Evolutionary conservation across 2,888 invertebrate species (phyloP), one percentile per base, ranked within the genome.

Genomic region (Cheilosia grossa): DNA sequence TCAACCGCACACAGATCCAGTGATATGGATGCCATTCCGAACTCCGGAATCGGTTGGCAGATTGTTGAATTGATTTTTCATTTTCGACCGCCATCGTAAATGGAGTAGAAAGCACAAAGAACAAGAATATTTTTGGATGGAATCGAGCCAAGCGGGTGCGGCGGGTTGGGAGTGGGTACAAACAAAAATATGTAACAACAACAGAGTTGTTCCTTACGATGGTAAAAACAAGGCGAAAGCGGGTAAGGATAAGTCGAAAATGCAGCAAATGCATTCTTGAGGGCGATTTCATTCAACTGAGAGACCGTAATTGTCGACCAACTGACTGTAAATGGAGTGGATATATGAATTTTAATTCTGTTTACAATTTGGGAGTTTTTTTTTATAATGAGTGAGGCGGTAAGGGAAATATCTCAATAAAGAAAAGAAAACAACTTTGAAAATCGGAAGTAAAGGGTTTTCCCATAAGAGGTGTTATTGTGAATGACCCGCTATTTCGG

Each of bases 21-120:
- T 37, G 66, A 75, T 75, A 58, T 21, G 24, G 47, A 37, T 37
- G 53, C 53, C 51, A 21, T 47, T 64, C 21, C 21, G 54, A 33
- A 33, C 49, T 42, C 33, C 49, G 19, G 69, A 79, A 79, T 82
- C 69, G 21, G 40, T 58, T 69, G 47, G 53, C 51, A 73, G 67
- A 82, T 73, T 78, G 67, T 83, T 70, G 63, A 74, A 83, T 83
- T 83, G 64, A 83, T 74, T 83, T 67, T 79, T 79, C 44, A 58
- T 51, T 58, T 63, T 73, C 69, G 53, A 67, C 49, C 30, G 24
- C 33, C 70, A 44, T 53, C 54, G 69, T 58, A 70, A 81, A 70
- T 75, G 69, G 63, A 81, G 77, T 58, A 30, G 75, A 75, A 75
- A 44, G 64, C 44, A 58, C 4, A 58, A 2, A 6, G 30, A 59